phyloP scores from a whole-genome alignment of 2,888 invertebrate species.

The Tetragonisca angustula region DNA sequence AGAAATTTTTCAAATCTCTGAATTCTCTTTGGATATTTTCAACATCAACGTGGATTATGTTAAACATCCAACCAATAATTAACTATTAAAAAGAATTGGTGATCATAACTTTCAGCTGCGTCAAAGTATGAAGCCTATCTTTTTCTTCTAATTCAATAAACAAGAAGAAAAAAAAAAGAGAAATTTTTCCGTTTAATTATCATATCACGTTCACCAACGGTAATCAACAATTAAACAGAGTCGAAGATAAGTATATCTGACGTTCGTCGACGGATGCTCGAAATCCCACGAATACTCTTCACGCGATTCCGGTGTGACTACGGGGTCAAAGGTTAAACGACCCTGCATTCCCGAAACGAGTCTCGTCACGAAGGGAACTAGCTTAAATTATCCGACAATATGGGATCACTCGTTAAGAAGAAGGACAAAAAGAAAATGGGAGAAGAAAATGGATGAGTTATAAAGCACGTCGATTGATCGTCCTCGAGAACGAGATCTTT shows the following conservation, averaged over 20 bases:
- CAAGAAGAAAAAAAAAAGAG: too few species aligned
- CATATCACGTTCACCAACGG: neutral
- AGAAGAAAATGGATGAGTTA: slow-evolving; percentile 29
- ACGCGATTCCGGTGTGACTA: slow-evolving; percentile 29
- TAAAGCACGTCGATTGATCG: slow-evolving; percentile 21
- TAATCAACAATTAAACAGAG: neutral
- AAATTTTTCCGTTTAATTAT: neutral
- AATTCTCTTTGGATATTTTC: neutral
- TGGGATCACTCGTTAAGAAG: slow-evolving; percentile 22
- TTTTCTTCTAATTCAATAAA: neutral
- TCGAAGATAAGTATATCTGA: neutral
- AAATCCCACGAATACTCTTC: slow-evolving; percentile 28
- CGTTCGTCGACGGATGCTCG: neutral
- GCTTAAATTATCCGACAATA: slow-evolving; percentile 34
- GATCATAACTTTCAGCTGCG: neutral
- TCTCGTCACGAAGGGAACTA: slow-evolving; percentile 25
- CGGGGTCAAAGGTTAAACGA: slow-evolving; percentile 50
- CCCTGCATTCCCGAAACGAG: slow-evolving; percentile 49
- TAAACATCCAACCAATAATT: neutral
- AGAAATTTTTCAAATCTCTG: too few species aligned
- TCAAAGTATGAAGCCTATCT: neutral
- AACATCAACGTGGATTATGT: neutral
- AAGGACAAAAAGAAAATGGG: neutral
- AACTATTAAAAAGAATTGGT: accelerated
- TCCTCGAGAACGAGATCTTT: slow-evolving; percentile 26